A percentile compares a stretch with the other conserved stretches of the same genome.
Conservation (phyloP, 2,113 vertebrate species). For the Condylura cristata region DNA sequence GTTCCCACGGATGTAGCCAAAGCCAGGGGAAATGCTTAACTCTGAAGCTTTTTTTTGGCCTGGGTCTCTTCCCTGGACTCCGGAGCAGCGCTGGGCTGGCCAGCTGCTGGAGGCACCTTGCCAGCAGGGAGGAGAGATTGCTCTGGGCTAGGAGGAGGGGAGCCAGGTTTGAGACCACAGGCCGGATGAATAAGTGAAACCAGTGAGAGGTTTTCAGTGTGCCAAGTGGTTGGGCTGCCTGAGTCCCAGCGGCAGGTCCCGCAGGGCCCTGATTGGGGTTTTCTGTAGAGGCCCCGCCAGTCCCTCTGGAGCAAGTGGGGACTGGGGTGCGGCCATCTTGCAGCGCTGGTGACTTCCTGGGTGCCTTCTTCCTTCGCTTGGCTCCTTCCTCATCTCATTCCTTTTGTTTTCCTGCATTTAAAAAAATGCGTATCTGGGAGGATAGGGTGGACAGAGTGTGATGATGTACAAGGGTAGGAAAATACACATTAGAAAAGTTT, state of each 20-base stretch:
- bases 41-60: background rate
- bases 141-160: background rate
- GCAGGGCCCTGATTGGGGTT: accelerated
- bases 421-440: background rate
- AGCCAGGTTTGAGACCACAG: background rate
- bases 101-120: background rate
- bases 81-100: background rate
- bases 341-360: background rate
- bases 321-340: background rate
- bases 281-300: background rate
- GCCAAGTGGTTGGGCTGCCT: background rate
- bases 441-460: background rate
- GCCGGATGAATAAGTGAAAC: background rate
- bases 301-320: background rate
- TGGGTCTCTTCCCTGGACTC: background rate
- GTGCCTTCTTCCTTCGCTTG: background rate
- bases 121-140: background rate
- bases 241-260: background rate
- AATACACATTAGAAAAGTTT: background rate
- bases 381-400: background rate
- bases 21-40: background rate
- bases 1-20: background rate
- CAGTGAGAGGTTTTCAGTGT: background rate
- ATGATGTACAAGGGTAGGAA: background rate
- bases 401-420: background rate